phyloP scores from a whole-genome alignment of 2,113 vertebrate genomes.

The Burhinus oedicnemus region DNA sequence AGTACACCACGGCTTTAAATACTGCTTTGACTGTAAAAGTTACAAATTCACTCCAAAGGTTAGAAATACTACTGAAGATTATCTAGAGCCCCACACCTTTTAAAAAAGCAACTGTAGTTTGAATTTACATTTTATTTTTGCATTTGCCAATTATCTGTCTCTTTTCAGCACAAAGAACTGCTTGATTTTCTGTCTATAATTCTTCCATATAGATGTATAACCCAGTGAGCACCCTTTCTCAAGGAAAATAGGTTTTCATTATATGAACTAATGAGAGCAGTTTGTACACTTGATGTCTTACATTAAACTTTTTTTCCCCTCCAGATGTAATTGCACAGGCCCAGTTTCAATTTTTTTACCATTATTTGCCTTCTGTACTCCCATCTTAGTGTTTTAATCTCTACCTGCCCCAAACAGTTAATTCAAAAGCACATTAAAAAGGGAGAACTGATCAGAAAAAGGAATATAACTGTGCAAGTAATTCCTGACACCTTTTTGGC shows the following conservation, averaged over 20 bases:
- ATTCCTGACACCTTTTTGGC: neutral
- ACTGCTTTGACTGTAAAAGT: neutral
- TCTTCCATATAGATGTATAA: neutral
- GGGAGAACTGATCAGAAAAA: neutral
- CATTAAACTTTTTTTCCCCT: neutral
- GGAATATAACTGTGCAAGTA: neutral
- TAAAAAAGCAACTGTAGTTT: neutral
- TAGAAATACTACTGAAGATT: neutral
- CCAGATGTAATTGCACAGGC: neutral
- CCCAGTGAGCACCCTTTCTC: neutral
- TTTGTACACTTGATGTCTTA: neutral
- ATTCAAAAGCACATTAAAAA: neutral
- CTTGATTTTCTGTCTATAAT: neutral
- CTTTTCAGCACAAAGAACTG: neutral
- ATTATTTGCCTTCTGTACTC: neutral
- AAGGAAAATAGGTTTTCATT: neutral
- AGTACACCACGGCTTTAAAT: neutral
- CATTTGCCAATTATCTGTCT: neutral
- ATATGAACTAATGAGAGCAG: neutral
- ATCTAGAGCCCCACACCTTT: neutral
- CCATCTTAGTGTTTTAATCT: neutral
- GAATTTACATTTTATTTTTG: neutral
- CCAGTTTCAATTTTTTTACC: neutral
- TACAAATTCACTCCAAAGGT: neutral
- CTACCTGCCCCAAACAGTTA: neutral